These are phyloP conservation scores for Aleiodes leptofemur DNA, from an alignment of 2,888 invertebrate genomes.

Conservation along the genomic window DNA sequence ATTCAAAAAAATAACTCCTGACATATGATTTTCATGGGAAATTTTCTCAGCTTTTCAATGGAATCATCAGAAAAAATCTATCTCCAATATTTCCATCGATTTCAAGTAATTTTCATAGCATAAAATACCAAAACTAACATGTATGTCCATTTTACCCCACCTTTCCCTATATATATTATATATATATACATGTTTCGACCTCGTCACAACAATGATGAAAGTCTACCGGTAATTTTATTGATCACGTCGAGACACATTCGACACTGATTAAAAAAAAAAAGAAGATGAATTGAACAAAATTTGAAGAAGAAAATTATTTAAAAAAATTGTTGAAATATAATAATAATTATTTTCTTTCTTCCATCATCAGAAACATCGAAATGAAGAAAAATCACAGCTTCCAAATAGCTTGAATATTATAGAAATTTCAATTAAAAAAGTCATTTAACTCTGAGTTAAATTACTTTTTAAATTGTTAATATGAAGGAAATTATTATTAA, in stretches of 20 bases:
- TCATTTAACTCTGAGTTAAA: slow-evolving; percentile 40
- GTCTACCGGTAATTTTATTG: slow-evolving; percentile 63
- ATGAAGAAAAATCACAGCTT: slow-evolving; percentile 16
- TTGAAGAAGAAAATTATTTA: not conserved
- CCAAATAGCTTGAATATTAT: slow-evolving; percentile 14
- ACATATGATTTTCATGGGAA: too few relatives aligned
- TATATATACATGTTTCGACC: slow-evolving; percentile 59
- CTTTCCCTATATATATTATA: not conserved
- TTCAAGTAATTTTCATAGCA: too few relatives aligned
- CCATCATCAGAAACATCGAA: slow-evolving; percentile 14
- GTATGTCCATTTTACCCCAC: too few relatives aligned
- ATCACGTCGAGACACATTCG: not conserved
- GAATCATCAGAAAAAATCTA: too few relatives aligned
- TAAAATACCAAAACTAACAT: too few relatives aligned
- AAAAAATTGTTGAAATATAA: not conserved
- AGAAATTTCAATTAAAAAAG: slow-evolving; percentile 23
- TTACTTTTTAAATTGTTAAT: slow-evolving; percentile 39
- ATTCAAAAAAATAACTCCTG: too few relatives aligned
- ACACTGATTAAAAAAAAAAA: not conserved
- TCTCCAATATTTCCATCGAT: too few relatives aligned
- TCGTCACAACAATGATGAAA: slow-evolving; percentile 73
- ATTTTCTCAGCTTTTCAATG: too few relatives aligned
- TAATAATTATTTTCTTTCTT: slow-evolving; percentile 5
- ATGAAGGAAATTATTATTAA: not conserved
- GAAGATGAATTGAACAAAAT: too few relatives aligned